Evolutionary conservation across 2,113 vertebrate species (phyloP).

Genomic region (Cepphus grylle): DNA sequence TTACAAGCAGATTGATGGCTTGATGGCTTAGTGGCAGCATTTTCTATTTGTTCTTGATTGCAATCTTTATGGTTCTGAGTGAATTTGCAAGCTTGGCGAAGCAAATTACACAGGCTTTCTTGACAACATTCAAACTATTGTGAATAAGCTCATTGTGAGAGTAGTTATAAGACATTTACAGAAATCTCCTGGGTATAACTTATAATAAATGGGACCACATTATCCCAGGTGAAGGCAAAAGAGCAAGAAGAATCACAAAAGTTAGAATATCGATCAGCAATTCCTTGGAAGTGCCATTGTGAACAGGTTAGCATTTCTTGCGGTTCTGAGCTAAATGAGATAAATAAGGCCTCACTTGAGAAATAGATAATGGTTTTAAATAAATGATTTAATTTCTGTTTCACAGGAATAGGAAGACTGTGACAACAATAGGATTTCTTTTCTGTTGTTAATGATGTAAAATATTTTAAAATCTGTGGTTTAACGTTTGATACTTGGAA

Average conservation of each 20-base stretch:
- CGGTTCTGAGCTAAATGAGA: background rate
- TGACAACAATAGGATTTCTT: background rate
- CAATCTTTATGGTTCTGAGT: background rate
- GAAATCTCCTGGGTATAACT: background rate
- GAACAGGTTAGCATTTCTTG: background rate
- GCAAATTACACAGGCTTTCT: background rate
- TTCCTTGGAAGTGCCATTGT: background rate
- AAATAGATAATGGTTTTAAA: background rate
- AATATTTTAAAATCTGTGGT: background rate
- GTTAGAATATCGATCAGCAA: background rate
- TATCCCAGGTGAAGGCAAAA: background rate
- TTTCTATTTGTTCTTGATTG: background rate
- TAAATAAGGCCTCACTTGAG: background rate
- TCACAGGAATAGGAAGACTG: background rate
- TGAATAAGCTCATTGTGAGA: background rate
- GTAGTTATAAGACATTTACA: background rate
- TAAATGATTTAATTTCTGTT: background rate
- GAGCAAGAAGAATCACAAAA: background rate
- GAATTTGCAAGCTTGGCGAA: background rate
- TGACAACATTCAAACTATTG: background rate
- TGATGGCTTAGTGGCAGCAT: background rate
- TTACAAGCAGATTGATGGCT: background rate
- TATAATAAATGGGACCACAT: background rate
- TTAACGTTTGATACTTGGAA: background rate
- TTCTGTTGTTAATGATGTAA: background rate